Conservation (phyloP, 2,113 vertebrate genomes). For the Pollimyrus isidori region DNA sequence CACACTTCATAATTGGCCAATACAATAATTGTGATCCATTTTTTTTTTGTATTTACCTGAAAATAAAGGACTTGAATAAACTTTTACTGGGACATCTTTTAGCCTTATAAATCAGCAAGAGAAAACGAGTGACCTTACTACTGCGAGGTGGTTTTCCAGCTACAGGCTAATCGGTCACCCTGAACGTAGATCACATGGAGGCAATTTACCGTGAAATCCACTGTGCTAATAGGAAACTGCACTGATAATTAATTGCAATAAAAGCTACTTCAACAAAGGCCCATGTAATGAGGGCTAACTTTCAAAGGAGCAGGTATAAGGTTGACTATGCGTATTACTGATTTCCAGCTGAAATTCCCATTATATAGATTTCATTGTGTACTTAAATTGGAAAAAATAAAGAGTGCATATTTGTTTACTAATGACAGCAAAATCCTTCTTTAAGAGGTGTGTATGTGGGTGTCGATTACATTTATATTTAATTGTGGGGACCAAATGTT, state of each 20-base stretch:
- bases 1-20: neutral
- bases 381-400: conserved; percentile 1
- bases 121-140: neutral
- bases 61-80: neutral
- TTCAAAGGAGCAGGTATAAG: neutral
- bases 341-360: neutral
- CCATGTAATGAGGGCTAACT: neutral
- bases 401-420: neutral
- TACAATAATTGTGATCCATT: neutral
- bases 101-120: neutral
- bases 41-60: neutral
- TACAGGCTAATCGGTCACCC: conserved; percentile 2
- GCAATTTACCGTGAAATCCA: neutral
- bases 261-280: neutral
- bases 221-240: neutral
- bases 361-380: neutral
- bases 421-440: neutral
- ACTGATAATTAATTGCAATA: conserved; percentile 5
- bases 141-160: neutral
- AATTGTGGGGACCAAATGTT: no score
- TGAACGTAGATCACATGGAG: neutral
- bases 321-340: neutral
- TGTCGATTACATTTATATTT: no score
- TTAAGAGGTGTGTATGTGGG: neutral
- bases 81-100: neutral